Evolutionary conservation across 2,888 invertebrate genomes (phyloP), one percentile per base, ranked within the genome.

Genomic region (Spilosoma lubricipeda): DNA sequence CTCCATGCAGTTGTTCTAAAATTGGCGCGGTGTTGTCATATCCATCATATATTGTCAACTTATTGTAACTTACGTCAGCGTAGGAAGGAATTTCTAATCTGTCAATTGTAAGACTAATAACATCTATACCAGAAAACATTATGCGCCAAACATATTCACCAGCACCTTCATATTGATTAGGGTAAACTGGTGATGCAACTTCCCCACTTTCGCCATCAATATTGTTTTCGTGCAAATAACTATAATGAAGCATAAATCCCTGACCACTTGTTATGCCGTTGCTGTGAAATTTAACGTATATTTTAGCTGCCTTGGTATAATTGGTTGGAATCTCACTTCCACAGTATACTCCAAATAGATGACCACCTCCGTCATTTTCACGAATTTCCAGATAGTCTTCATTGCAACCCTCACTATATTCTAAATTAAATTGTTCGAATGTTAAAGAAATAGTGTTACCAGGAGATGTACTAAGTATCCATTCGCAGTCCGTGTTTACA

Each of bases 371-470:
- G 83, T 96, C 91, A 0, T 93, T 90, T 93, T 98, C 97, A 45
- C 98, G 97, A 73, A 99, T 96, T 96, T 99, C 99, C 52, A 99
- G 91, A 90, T 98, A 99, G 91, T 99, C 99, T 65, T 96, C 96
- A 85, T 98, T 97, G 89, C 99, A 99, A 82, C 96, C 96, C 8
- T 97, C 97, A 7, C 97, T 97, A 15, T 94, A 90, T 81, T 97
- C 97, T 78, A 99, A 85, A 76, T 97, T 96, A 85, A 99, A 97
- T 11, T 94, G 91, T 82, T 96, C 96, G 88, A 99, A 97, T 23
- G 95, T 95, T 0, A 99, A 86, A 52, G 95, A 95, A 20, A 98
- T 93, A 80, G 93, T 95, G 89, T 98, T 98, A 20, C 99, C 99
- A 83, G 93, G 91, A 36, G 95, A 93, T 59, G 95, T 93, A 48